Percentiles rank a stretch among this genome's conserved stretches.
Conservation (phyloP, 2,888 invertebrate genomes). For the Spilosoma lubricipeda region DNA sequence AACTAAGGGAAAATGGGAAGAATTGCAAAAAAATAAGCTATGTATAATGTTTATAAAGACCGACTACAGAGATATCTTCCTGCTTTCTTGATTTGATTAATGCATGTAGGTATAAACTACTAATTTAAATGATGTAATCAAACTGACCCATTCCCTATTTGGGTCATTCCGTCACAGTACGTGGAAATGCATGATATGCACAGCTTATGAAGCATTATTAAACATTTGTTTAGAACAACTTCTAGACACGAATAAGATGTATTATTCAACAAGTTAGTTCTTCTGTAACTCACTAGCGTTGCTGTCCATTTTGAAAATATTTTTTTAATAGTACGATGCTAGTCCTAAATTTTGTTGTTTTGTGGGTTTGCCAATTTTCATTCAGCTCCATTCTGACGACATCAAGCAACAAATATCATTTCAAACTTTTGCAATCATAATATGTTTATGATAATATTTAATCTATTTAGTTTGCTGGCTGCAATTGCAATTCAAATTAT, state of each 20-base stretch:
- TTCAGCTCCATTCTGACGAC: not conserved
- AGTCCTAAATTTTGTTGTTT: not conserved
- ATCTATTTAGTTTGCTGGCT: not conserved
- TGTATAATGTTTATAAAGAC: not conserved
- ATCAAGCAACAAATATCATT: not conserved
- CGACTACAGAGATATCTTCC: not conserved
- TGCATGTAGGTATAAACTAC: not conserved
- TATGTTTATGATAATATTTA: not conserved
- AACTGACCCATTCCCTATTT: not conserved
- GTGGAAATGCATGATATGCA: not conserved
- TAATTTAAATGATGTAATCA: not conserved
- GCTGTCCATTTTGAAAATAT: no score
- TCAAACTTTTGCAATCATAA: not conserved
- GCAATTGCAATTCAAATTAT: not conserved
- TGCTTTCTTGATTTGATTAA: not conserved
- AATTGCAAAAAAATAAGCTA: not conserved
- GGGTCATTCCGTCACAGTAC: not conserved
- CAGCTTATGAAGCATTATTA: not conserved
- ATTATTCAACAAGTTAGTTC: no score
- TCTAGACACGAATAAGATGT: not conserved
- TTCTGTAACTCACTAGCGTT: no score
- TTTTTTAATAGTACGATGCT: no score
- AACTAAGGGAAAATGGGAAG: no score
- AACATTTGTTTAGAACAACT: not conserved
- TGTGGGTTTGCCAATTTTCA: not conserved